phyloP scores from a whole-genome alignment of 2,113 vertebrate genomes.

The Gila orcuttii region DNA sequence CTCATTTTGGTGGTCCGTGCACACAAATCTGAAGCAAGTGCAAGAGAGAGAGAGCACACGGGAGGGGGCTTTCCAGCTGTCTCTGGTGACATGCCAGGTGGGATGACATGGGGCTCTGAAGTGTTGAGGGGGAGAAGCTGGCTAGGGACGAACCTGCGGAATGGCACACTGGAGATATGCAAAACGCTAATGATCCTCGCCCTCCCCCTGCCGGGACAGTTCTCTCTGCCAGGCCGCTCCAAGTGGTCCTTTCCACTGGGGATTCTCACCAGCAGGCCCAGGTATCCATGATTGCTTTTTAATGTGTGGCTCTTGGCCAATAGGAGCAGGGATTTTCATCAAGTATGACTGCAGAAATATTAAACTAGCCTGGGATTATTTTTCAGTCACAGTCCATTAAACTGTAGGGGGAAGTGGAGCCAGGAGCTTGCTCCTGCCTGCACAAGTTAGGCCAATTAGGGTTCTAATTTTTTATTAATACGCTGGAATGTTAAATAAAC shows the following conservation, averaged over 20 bases:
- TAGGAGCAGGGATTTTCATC: constrained; percentile 60
- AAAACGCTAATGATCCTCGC: constrained; percentile 59
- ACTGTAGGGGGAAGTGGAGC: constrained; percentile 57
- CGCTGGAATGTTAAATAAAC: constrained; percentile 68
- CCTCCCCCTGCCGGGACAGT: constrained; percentile 51
- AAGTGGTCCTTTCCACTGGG: constrained; percentile 59
- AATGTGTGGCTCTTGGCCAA: constrained; percentile 66
- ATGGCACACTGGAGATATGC: constrained; percentile 53
- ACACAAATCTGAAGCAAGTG: constrained; percentile 65
- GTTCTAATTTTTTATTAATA: constrained; percentile 64
- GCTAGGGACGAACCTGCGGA: constrained; percentile 48
- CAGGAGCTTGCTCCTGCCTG: constrained; percentile 58
- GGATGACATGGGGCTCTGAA: constrained; percentile 48
- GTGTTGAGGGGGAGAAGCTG: constrained; percentile 31
- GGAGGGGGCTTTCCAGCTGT: constrained; percentile 53
- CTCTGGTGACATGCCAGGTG: constrained; percentile 57
- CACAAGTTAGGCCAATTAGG: constrained; percentile 68
- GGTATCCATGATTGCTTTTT: constrained; percentile 65
- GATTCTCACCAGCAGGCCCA: constrained; percentile 63
- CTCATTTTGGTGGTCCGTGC: constrained; percentile 54
- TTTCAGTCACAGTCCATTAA: constrained; percentile 67
- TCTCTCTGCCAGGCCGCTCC: constrained; percentile 55
- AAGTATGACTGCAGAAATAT: constrained; percentile 68
- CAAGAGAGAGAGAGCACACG: background rate
- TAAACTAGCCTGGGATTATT: constrained; percentile 66